Percentiles rank a stretch among this genome's conserved stretches.
Conservation (phyloP, 2,797 vertebrate genomes). For the Lindbergichthys nudifrons region DNA sequence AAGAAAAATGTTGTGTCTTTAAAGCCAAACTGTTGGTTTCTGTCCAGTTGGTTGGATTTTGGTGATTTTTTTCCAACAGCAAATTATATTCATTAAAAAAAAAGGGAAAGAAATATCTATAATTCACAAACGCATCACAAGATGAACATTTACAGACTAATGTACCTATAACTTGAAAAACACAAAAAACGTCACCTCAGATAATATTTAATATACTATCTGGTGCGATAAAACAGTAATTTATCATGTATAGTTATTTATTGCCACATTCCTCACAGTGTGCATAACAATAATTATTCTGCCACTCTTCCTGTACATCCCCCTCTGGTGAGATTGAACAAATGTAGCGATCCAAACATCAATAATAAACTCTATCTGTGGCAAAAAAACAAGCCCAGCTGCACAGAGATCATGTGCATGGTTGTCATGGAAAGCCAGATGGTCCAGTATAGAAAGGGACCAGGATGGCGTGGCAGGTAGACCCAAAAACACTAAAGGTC, state of each 20-base stretch:
- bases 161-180: constrained; percentile 1
- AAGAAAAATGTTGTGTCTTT: neutral
- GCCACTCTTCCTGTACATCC: constrained; percentile 8
- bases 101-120: neutral
- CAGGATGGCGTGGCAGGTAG: constrained; percentile 22
- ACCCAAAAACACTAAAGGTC: constrained; percentile 40
- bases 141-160: neutral
- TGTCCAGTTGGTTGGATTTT: neutral
- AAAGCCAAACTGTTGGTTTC: neutral
- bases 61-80: neutral
- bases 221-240: constrained; percentile 31
- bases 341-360: constrained; percentile 26
- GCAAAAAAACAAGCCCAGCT: constrained; percentile 44
- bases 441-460: constrained; percentile 53
- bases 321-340: constrained; percentile 43
- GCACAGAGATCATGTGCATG: constrained; percentile 47
- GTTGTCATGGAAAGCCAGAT: constrained; percentile 51
- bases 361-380: constrained; percentile 38
- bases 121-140: neutral
- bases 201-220: neutral
- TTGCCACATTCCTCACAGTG: constrained; percentile 67
- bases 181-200: neutral
- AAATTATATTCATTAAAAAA: neutral
- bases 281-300: constrained; percentile 50
- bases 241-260: constrained; percentile 57